phyloP scores from a whole-genome alignment of 2,113 vertebrate species.

The Hystrix cristata region DNA sequence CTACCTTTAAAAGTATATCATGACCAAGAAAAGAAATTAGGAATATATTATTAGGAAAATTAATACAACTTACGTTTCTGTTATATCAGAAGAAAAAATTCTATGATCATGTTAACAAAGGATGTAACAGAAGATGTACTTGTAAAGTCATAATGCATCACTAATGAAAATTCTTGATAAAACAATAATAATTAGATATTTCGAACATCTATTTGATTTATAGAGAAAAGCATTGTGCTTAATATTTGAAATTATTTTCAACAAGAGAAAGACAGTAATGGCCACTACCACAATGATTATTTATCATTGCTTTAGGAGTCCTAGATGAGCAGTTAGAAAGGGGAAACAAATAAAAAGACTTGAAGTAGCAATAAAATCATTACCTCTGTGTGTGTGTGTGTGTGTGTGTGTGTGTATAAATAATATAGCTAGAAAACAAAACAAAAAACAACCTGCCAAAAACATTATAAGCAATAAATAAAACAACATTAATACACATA shows the following conservation, averaged over 20 bases:
- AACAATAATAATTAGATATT: neutral
- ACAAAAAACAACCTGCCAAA: neutral
- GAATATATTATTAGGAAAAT: neutral
- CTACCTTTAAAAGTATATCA: constrained; percentile 27
- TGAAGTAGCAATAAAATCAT: neutral
- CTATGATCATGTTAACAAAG: neutral
- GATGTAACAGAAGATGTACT: neutral
- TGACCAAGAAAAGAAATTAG: constrained; percentile 7
- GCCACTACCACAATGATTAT: neutral
- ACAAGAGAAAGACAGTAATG: neutral
- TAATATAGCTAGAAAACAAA: neutral
- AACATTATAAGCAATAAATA: neutral
- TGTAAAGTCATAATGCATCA: neutral
- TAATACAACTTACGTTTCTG: neutral
- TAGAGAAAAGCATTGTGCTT: constrained; percentile 23
- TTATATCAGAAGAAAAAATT: constrained; percentile 11
- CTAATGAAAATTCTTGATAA: constrained; percentile 10
- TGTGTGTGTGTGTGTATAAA: constrained; percentile 9
- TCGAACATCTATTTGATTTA: neutral
- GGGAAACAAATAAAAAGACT: constrained; percentile 9
- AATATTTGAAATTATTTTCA: constrained; percentile 12
- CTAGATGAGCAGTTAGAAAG: neutral
- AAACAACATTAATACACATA: neutral
- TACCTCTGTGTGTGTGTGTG: neutral
- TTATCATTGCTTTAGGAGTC: neutral